Percentiles rank a stretch among this genome's conserved stretches.
Conservation (phyloP, 2,113 vertebrate species). For the Tragelaphus scriptus region DNA sequence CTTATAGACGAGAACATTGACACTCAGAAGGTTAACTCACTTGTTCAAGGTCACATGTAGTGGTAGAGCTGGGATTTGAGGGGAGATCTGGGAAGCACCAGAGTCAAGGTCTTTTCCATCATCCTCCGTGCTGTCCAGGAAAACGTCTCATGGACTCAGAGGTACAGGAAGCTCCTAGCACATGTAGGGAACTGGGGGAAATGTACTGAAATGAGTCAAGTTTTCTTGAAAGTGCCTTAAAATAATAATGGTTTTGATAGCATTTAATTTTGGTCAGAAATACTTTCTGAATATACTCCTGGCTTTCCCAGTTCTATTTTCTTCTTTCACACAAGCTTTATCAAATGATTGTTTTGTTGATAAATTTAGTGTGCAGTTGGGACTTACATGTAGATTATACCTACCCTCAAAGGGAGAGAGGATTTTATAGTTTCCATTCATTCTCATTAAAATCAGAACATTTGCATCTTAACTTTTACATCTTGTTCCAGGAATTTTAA, state of each 20-base stretch:
- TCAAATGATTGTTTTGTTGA: constrained; percentile 48
- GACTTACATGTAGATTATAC: constrained; percentile 48
- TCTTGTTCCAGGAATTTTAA: constrained; percentile 78
- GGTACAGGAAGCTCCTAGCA: not conserved
- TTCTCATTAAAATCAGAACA: constrained; percentile 74
- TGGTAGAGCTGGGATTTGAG: not conserved
- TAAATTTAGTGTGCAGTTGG: constrained; percentile 60
- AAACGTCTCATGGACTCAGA: not conserved
- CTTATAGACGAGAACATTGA: not conserved
- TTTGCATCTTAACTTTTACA: constrained; percentile 78
- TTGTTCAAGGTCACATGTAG: not conserved
- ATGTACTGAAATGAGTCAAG: not conserved
- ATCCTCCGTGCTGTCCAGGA: not conserved
- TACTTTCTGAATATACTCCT: constrained; percentile 57
- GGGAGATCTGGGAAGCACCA: not conserved
- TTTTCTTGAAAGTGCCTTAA: constrained; percentile 8
- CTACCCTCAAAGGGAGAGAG: constrained; percentile 54
- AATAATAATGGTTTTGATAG: constrained; percentile 10
- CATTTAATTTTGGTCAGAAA: not conserved
- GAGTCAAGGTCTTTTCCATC: not conserved
- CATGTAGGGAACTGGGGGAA: not conserved
- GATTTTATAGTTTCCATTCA: constrained; percentile 67
- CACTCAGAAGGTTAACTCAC: no score
- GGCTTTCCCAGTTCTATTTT: not conserved
- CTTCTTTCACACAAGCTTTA: constrained; percentile 39